Evolutionary conservation across 2,797 vertebrate genomes (phyloP).

Genomic region (Holocentrus rufus): DNA sequence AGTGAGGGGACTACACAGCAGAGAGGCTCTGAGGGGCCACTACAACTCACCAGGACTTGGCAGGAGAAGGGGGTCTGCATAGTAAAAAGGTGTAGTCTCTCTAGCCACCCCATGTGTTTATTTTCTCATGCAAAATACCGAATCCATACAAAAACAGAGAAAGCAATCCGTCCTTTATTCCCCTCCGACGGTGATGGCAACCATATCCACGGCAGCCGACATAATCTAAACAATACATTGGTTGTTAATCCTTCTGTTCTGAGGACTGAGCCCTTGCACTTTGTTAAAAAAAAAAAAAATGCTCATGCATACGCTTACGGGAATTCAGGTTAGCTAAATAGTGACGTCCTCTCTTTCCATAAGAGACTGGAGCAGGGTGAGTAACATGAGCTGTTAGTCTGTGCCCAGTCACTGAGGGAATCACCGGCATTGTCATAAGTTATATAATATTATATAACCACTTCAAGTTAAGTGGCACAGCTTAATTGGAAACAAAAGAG

Average conservation of each 20-base stretch:
- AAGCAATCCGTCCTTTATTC: conserved; percentile 38
- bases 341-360: conserved; percentile 43
- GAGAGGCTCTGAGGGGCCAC: conserved; percentile 27
- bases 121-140: conserved; percentile 58
- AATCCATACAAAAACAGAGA: conserved; percentile 46
- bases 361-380: conserved; percentile 7
- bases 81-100: conserved; percentile 29
- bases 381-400: conserved; percentile 14
- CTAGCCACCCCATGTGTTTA: conserved; percentile 38
- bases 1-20: neutral
- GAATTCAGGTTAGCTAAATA: conserved; percentile 37
- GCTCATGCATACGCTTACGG: conserved; percentile 19
- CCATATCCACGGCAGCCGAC: conserved; percentile 52
- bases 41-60: conserved; percentile 47
- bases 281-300: conserved; percentile 20
- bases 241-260: conserved; percentile 30
- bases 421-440: conserved; percentile 29
- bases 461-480: conserved; percentile 24
- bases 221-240: conserved; percentile 62
- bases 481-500: conserved; percentile 20
- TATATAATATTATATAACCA: conserved; percentile 58
- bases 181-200: conserved; percentile 38
- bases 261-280: conserved; percentile 7
- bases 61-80: conserved; percentile 16
- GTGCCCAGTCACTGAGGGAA: conserved; percentile 35